Percentiles rank a stretch among this genome's conserved stretches.
phyloP scores from a whole-genome alignment of 1,140 invertebrate species.

The Sinella curviseta region DNA sequence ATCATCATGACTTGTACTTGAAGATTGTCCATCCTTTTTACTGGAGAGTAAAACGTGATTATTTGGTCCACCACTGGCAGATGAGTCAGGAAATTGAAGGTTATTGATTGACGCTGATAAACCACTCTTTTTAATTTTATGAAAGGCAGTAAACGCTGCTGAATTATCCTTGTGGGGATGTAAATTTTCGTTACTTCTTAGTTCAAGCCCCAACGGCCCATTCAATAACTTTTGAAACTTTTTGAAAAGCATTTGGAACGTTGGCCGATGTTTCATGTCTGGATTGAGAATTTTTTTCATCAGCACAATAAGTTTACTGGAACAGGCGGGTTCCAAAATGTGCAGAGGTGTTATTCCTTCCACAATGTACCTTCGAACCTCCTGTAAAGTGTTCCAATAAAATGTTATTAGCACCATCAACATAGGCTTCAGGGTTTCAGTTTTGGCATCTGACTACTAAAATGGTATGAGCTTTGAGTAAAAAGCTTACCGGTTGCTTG shows the following conservation, averaged over 20 bases:
- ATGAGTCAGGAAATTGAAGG: background rate
- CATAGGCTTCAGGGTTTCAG: too few relatives aligned
- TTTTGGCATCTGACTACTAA: too few relatives aligned
- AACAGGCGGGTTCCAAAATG: slow-evolving; percentile 27
- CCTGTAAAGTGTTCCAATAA: slow-evolving; percentile 21
- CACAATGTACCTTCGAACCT: slow-evolving; percentile 29
- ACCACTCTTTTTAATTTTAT: background rate
- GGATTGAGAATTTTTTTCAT: slow-evolving; percentile 27
- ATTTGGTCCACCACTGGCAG: background rate
- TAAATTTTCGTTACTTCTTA: background rate
- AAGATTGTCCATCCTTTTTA: background rate
- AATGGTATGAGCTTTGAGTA: background rate
- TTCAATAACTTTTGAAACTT: background rate
- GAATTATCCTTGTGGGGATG: background rate
- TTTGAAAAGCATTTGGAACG: slow-evolving; percentile 1
- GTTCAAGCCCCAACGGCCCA: background rate
- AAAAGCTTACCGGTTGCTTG: slow-evolving; percentile 32
- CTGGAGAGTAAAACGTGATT: background rate
- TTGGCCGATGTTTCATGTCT: slow-evolving; percentile 6
- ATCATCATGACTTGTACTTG: too few relatives aligned
- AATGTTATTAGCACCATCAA: too few relatives aligned
- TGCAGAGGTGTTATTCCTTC: slow-evolving; percentile 33
- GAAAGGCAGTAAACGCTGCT: background rate
- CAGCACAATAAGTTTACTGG: background rate
- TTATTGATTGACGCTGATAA: background rate